These are phyloP conservation scores for Neodiprion virginianus DNA, from an alignment of 1,140 invertebrate genomes.

Conservation along the genomic window DNA sequence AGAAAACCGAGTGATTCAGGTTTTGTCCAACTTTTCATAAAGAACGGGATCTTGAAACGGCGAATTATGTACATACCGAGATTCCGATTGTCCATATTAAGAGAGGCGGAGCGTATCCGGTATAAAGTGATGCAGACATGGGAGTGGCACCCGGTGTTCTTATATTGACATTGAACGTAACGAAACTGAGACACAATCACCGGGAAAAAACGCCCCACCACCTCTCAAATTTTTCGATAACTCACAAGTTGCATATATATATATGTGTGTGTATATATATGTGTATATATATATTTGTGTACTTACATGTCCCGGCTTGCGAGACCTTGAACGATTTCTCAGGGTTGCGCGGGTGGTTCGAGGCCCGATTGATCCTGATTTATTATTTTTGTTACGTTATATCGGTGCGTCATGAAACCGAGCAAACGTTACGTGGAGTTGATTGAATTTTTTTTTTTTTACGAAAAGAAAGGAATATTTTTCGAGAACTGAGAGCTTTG, in stretches of 20 bases:
- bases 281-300: too few relatives aligned
- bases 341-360: neutral
- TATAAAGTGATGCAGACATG: neutral
- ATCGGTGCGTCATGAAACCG: too few relatives aligned
- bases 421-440: too few relatives aligned
- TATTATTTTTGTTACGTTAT: too few relatives aligned
- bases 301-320: too few relatives aligned
- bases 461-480: too few relatives aligned
- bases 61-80: neutral
- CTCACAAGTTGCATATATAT: too few relatives aligned
- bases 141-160: neutral
- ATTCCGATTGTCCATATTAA: neutral
- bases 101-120: neutral
- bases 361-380: too few relatives aligned
- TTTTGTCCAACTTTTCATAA: neutral
- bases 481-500: too few relatives aligned
- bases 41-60: neutral
- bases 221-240: neutral
- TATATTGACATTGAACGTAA: neutral
- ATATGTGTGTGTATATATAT: too few relatives aligned
- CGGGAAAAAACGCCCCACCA: neutral
- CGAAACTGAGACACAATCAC: constrained; percentile 7
- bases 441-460: too few relatives aligned
- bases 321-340: neutral
- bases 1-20: neutral